Evolutionary conservation across 2,888 invertebrate genomes (phyloP), one percentile per base, ranked within the genome.

Genomic region (Lycia hirtaria): DNA sequence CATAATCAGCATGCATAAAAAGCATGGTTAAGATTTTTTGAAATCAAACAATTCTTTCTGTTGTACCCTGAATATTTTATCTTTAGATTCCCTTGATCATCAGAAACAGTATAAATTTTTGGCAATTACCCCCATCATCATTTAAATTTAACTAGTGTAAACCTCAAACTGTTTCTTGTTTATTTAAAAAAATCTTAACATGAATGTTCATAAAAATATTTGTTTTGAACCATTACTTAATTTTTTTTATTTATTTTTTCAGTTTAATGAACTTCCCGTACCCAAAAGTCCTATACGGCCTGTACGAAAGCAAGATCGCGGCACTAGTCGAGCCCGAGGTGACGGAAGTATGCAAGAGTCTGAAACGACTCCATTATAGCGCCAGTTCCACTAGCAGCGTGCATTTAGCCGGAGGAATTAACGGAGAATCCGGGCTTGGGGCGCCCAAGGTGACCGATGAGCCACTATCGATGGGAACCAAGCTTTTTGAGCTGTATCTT

Each of bases 401-500:
- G 44, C 80, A 80, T 62, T 85, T 93, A 56, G 93, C 92, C 1
- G 93, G 93, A 1, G 93, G 93, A 0, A 68, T 92, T 9, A 92
- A 92, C 28, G 93, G 94, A 12, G 92, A 87, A 14, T 87, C 93
- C 1, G 88, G 88, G 0, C 19, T 93, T 7, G 93, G 93, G 0
- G 72, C 86, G 1, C 83, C 92, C 0, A 78, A 84, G 1, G 87
- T 92, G 0, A 93, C 93, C 3, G 85, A 93, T 12, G 95, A 96
- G 65, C 95, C 96, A 10, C 85, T 97, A 33, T 94, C 95, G 1
- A 95, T 97, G 93, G 97, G 97, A 0, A 98, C 98, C 0, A 96
- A 96, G 1, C 88, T 99, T 47, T 98, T 99, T 83, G 98, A 98
- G 83, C 92, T 99, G 6, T 99, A 99, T 85, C 93, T 99, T 64